Conservation (phyloP, 2,797 vertebrate genomes). For the Notolepis coatsorum region DNA sequence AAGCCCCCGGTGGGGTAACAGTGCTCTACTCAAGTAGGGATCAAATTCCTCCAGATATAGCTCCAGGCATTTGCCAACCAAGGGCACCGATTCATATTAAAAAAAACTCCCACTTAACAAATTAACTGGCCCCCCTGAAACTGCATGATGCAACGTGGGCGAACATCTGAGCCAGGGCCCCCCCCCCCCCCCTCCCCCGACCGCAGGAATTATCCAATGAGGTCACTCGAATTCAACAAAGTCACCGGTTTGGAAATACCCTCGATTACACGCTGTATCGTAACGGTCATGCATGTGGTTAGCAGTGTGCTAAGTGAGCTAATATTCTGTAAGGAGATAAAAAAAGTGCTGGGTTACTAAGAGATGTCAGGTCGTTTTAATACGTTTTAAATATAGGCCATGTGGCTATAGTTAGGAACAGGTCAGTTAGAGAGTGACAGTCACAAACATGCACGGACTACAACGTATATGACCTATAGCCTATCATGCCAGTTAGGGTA, state of each 20-base stretch:
- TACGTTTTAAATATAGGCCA: too few relatives aligned
- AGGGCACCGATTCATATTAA: slow-evolving; percentile 46
- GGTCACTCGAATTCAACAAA: slow-evolving; percentile 28
- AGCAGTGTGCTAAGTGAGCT: too few relatives aligned
- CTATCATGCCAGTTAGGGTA: too few relatives aligned
- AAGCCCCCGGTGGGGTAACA: neutral
- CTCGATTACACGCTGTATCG: too few relatives aligned
- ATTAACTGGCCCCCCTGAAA: slow-evolving; percentile 45
- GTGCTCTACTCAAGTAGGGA: slow-evolving; percentile 10
- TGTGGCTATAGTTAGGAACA: too few relatives aligned
- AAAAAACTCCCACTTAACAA: slow-evolving; percentile 46
- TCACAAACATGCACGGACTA: too few relatives aligned
- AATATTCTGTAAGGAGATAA: too few relatives aligned
- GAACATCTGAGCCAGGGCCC: slow-evolving; percentile 44
- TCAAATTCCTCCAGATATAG: slow-evolving; percentile 57
- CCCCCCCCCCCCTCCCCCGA: slow-evolving; percentile 40
- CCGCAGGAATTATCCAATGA: slow-evolving; percentile 43
- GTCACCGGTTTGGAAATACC: slow-evolving; percentile 56
- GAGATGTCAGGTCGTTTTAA: too few relatives aligned
- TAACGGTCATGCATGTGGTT: too few relatives aligned
- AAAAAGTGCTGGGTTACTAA: too few relatives aligned
- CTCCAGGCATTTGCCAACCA: slow-evolving; percentile 13
- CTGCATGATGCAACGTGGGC: slow-evolving; percentile 50
- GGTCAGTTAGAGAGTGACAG: too few relatives aligned
- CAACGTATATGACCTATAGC: too few relatives aligned